phyloP scores from a whole-genome alignment of 2,888 invertebrate genomes.

The Drosophila affinis region DNA sequence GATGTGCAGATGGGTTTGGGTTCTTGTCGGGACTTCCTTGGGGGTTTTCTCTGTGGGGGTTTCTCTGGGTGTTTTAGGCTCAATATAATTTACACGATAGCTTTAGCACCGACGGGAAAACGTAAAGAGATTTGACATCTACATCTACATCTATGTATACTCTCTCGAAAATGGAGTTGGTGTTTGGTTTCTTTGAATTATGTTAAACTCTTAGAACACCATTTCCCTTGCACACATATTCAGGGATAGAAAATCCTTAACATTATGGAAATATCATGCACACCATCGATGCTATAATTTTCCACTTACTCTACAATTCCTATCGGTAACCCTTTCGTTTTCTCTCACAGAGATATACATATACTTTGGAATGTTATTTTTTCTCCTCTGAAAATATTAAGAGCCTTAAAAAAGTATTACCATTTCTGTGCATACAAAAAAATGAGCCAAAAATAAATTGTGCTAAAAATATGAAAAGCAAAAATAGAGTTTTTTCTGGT shows the following conservation, averaged over 20 bases:
- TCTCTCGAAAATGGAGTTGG: background rate
- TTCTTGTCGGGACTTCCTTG: background rate
- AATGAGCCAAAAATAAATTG: background rate
- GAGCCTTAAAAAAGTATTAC: too few relatives aligned
- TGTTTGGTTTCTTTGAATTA: background rate
- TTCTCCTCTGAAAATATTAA: background rate
- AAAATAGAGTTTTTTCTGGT: background rate
- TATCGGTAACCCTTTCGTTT: too few relatives aligned
- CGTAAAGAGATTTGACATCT: too few relatives aligned
- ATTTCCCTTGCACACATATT: too few relatives aligned
- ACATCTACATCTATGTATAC: background rate
- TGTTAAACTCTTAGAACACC: too few relatives aligned
- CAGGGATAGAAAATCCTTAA: too few relatives aligned
- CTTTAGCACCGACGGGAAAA: background rate
- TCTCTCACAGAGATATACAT: background rate
- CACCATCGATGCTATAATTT: too few relatives aligned
- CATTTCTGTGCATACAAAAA: too few relatives aligned
- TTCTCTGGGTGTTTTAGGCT: background rate
- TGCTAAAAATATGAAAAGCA: background rate
- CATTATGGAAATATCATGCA: background rate
- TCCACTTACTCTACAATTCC: background rate
- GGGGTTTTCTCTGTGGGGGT: background rate
- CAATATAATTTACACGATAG: background rate
- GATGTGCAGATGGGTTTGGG: constrained; percentile 21
- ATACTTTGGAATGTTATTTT: background rate